Conservation (phyloP, 2,113 vertebrate species). For the Psophia crepitans region DNA sequence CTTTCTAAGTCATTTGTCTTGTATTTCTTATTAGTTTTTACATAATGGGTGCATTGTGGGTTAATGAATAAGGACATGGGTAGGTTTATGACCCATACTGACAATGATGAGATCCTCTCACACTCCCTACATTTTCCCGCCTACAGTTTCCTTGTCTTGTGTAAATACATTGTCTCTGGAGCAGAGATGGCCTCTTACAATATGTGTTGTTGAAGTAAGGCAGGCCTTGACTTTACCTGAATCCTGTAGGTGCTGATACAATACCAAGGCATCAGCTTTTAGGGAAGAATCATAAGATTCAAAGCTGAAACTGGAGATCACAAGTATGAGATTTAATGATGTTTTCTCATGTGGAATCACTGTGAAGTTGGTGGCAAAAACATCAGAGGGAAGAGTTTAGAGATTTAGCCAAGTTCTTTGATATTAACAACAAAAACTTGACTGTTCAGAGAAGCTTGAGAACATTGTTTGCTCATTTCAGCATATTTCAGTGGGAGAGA, state of each 20-base stretch:
- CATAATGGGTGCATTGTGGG: background rate
- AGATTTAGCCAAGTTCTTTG: background rate
- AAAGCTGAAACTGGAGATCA: background rate
- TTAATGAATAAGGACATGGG: background rate
- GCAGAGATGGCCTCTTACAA: background rate
- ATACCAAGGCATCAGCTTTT: background rate
- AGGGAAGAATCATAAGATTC: background rate
- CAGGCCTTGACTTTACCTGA: background rate
- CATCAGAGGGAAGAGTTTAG: background rate
- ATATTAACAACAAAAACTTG: background rate
- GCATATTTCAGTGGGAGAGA: background rate
- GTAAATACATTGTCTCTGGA: background rate
- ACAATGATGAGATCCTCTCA: background rate
- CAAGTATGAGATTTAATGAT: background rate
- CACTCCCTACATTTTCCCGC: background rate
- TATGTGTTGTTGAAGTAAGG: background rate
- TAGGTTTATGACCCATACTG: background rate
- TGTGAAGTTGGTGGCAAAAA: background rate
- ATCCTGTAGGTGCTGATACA: background rate
- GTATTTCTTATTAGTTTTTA: background rate
- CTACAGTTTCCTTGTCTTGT: background rate
- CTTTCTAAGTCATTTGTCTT: background rate
- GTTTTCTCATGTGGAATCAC: background rate
- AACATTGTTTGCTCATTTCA: background rate
- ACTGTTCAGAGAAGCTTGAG: background rate